phyloP scores from a whole-genome alignment of 2,113 vertebrate genomes.

The Istiophorus platypterus region DNA sequence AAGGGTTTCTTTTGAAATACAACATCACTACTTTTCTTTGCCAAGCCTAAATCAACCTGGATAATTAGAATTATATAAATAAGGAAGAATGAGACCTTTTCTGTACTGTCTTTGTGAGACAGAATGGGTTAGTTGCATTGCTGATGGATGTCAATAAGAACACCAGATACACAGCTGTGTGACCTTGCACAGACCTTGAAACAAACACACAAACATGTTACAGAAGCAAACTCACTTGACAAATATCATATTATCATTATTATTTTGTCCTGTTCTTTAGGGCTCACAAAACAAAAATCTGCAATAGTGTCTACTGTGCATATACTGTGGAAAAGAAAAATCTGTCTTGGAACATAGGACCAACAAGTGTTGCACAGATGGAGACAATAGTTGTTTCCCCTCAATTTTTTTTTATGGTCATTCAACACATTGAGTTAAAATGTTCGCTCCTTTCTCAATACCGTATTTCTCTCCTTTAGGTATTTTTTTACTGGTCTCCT shows the following conservation, averaged over 20 bases:
- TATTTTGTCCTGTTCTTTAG: conserved; percentile 29
- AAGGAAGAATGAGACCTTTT: conserved; percentile 72
- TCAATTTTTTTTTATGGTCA: conserved; percentile 7
- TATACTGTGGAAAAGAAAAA: conserved; percentile 12
- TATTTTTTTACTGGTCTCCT: neutral
- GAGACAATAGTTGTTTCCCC: neutral
- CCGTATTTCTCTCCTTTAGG: neutral
- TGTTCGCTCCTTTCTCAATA: conserved; percentile 13
- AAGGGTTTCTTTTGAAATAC: conserved; percentile 64
- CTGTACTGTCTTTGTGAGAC: conserved; percentile 40
- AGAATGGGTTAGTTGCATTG: conserved; percentile 53
- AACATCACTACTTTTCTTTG: conserved; percentile 67
- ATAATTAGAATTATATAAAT: conserved; percentile 77
- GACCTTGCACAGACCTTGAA: conserved; percentile 63
- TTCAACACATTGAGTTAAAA: conserved; percentile 5
- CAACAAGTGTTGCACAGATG: conserved; percentile 6
- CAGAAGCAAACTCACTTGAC: conserved; percentile 32
- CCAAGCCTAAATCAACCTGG: conserved; percentile 67
- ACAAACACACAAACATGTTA: conserved; percentile 60
- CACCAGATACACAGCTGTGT: conserved; percentile 50
- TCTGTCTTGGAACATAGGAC: conserved; percentile 13
- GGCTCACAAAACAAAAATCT: conserved; percentile 43
- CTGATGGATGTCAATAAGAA: conserved; percentile 67
- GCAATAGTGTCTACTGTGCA: neutral
- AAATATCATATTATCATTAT: conserved; percentile 41